Evolutionary conservation across 2,797 vertebrate species (phyloP).

Genomic region (Microchirus variegatus): DNA sequence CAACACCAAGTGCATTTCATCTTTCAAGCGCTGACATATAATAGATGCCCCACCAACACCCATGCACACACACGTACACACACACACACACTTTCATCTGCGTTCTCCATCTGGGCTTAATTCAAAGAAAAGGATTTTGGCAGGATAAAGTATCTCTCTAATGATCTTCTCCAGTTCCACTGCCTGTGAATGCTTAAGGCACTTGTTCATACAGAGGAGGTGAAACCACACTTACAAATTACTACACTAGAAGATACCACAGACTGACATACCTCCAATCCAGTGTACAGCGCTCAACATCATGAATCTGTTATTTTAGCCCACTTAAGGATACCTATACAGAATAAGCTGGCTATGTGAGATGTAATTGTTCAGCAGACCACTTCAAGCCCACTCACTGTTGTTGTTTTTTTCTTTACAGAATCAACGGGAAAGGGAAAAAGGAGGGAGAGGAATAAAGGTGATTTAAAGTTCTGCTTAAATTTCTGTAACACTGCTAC

Average conservation of each 20-base stretch:
- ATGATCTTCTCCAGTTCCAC: slow-evolving; percentile 85
- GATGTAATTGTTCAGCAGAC: slow-evolving; percentile 61
- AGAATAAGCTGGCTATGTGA: slow-evolving; percentile 36
- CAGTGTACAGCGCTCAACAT: slow-evolving; percentile 51
- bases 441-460: slow-evolving; percentile 80
- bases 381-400: slow-evolving; percentile 61
- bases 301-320: slow-evolving; percentile 66
- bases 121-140: slow-evolving; percentile 85
- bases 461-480: slow-evolving; percentile 54
- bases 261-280: slow-evolving; percentile 78
- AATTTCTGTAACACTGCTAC: slow-evolving; percentile 14
- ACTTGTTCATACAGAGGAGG: slow-evolving; percentile 84
- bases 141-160: slow-evolving; percentile 86
- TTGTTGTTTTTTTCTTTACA: slow-evolving; percentile 67
- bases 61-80: slow-evolving; percentile 35
- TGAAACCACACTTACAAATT: slow-evolving; percentile 85
- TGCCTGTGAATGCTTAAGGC: slow-evolving; percentile 84
- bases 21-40: slow-evolving; percentile 59
- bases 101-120: slow-evolving; percentile 84
- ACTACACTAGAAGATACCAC: slow-evolving; percentile 79
- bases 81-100: slow-evolving; percentile 78
- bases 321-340: slow-evolving; percentile 47
- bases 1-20: slow-evolving; percentile 50
- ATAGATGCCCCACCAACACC: slow-evolving; percentile 64
- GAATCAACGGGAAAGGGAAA: slow-evolving; percentile 75